phyloP scores from a whole-genome alignment of 2,113 vertebrate genomes.

The Bos javanicus region DNA sequence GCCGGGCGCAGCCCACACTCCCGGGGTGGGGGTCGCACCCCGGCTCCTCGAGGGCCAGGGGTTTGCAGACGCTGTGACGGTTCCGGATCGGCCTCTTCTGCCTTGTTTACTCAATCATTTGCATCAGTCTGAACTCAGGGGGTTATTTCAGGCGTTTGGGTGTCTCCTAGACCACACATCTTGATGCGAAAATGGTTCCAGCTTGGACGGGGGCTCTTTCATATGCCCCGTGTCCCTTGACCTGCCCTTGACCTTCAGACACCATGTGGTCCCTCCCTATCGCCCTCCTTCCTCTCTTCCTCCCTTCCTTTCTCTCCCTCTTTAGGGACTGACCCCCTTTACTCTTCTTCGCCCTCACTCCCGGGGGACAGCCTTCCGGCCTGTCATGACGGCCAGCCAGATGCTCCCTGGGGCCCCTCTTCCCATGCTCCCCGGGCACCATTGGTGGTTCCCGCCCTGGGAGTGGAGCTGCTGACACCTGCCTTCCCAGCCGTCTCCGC shows the following conservation, averaged over 20 bases:
- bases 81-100: not conserved
- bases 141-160: not conserved
- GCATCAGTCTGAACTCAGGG: not conserved
- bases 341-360: too few relatives aligned
- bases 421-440: rapidly evolving
- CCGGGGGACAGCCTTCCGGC: not conserved
- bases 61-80: rapidly evolving
- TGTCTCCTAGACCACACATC: not conserved
- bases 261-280: not conserved
- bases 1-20: rapidly evolving
- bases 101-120: rapidly evolving
- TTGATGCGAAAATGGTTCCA: rapidly evolving
- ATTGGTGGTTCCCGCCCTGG: not conserved
- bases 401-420: rapidly evolving
- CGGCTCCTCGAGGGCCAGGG: not conserved
- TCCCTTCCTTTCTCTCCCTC: not conserved
- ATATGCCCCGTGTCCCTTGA: not conserved
- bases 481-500: not conserved
- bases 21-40: rapidly evolving
- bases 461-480: rapidly evolving
- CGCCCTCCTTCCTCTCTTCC: too few relatives aligned
- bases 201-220: rapidly evolving
- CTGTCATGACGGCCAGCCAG: rapidly evolving
- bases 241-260: not conserved
- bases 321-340: not conserved